A percentile compares a stretch with the other conserved stretches of the same genome.
Conservation (phyloP, 1,140 invertebrate genomes). For the Druon quercuslanigerum region DNA sequence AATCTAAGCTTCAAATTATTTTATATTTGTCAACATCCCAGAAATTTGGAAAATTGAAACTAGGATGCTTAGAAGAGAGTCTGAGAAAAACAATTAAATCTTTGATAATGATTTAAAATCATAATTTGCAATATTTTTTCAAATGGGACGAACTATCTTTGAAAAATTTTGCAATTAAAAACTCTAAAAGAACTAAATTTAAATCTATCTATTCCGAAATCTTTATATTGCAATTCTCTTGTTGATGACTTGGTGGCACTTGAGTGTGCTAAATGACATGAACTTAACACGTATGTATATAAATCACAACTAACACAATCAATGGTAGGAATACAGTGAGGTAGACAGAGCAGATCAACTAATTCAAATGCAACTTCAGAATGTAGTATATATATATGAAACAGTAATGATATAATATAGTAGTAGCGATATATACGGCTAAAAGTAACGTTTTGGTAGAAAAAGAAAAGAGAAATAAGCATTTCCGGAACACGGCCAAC, state of each 20-base stretch:
- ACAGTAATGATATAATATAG: slow-evolving; percentile 36
- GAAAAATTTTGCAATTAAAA: no score
- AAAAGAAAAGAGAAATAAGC: slow-evolving; percentile 55
- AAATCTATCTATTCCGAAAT: no score
- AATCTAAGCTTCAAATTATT: no score
- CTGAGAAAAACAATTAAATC: no score
- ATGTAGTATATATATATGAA: slow-evolving; percentile 40
- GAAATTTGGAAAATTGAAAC: no score
- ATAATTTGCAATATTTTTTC: no score
- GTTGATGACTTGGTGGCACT: slow-evolving; percentile 38
- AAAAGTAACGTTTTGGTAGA: slow-evolving; percentile 40
- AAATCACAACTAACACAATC: slow-evolving; percentile 64
- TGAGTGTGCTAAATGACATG: slow-evolving; percentile 40
- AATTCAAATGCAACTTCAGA: slow-evolving; percentile 64
- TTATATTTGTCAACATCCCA: no score
- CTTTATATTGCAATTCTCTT: no score
- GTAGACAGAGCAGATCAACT: slow-evolving; percentile 65
- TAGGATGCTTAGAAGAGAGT: no score
- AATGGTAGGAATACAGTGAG: slow-evolving; percentile 61
- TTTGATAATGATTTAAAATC: no score
- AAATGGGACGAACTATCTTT: no score
- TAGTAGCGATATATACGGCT: slow-evolving; percentile 38
- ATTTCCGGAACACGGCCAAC: slow-evolving; percentile 72
- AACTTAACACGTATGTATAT: slow-evolving; percentile 40
- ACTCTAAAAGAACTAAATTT: no score